Evolutionary conservation across 2,888 invertebrate species (phyloP).

Genomic region (Sepiola atlantica): DNA sequence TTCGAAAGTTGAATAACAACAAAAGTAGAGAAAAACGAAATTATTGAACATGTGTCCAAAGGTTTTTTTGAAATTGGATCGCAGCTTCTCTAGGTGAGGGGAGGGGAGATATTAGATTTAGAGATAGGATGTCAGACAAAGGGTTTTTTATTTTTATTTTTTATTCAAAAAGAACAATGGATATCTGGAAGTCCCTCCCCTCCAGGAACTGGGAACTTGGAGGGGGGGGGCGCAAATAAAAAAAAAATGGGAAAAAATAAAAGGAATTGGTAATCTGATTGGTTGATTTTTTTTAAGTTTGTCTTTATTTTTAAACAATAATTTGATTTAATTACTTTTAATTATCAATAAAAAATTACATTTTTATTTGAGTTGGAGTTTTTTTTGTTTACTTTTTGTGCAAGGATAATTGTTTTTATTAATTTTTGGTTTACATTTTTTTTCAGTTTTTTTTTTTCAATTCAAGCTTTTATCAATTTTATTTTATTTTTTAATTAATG

Average conservation of each 20-base stretch:
- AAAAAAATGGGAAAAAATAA: background rate
- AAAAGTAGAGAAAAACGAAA: background rate
- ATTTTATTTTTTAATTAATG: background rate
- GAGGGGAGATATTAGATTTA: background rate
- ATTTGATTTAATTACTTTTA: conserved; percentile 10
- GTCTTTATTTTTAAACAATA: background rate
- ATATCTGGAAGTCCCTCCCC: conserved; percentile 32
- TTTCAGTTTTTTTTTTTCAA: background rate
- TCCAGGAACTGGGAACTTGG: background rate
- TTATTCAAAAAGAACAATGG: background rate
- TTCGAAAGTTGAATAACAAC: background rate
- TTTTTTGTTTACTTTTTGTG: background rate
- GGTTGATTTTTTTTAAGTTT: background rate
- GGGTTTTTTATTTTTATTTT: background rate
- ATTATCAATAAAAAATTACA: background rate
- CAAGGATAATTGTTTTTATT: background rate
- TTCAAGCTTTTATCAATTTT: background rate
- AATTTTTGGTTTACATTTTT: background rate
- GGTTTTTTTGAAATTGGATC: conserved; percentile 5
- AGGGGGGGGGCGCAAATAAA: background rate
- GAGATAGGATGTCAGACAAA: conserved; percentile 32
- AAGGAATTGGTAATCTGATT: background rate
- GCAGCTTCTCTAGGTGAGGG: background rate
- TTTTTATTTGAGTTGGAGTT: background rate
- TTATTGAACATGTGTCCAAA: conserved; percentile 32